These are phyloP conservation scores for Chrysomallon squamiferum DNA, from an alignment of 1,140 invertebrate genomes.

Conservation along the genomic window DNA sequence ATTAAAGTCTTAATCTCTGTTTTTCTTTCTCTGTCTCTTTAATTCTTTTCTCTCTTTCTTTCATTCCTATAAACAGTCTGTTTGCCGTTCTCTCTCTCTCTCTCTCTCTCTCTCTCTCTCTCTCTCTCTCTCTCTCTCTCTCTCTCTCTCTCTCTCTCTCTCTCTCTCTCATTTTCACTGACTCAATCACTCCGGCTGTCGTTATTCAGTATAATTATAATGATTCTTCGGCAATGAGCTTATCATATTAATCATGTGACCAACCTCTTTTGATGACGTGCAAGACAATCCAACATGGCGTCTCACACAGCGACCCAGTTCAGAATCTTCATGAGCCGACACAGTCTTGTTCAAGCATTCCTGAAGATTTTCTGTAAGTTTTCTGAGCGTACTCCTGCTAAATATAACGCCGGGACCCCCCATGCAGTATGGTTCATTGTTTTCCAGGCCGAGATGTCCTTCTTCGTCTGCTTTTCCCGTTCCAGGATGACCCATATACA, in stretches of 20 bases:
- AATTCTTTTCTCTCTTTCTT: no score
- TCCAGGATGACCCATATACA: constrained; percentile 71
- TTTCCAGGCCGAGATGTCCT: constrained; percentile 20
- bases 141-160: not conserved
- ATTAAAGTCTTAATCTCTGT: no score
- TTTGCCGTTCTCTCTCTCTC: not conserved
- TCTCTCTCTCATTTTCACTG: not conserved
- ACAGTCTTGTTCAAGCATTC: constrained; percentile 87
- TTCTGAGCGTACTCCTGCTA: constrained; percentile 58
- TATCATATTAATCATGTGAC: constrained; percentile 46
- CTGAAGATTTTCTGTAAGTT: constrained; percentile 68
- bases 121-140: not conserved
- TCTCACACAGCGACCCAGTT: constrained; percentile 91
- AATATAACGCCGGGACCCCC: constrained; percentile 92
- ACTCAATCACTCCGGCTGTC: not conserved
- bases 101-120: not conserved
- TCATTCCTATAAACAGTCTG: not conserved
- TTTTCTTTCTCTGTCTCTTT: no score
- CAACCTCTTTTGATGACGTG: constrained; percentile 96
- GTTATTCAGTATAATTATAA: not conserved
- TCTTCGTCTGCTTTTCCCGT: not conserved
- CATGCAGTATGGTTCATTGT: constrained; percentile 66
- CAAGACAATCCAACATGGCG: constrained; percentile 89
- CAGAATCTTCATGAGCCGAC: constrained; percentile 96
- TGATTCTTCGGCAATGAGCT: not conserved